Evolutionary conservation across 2,888 invertebrate genomes (phyloP), one percentile per base, ranked within the genome.

Genomic region (Oxyteleia sp.): DNA sequence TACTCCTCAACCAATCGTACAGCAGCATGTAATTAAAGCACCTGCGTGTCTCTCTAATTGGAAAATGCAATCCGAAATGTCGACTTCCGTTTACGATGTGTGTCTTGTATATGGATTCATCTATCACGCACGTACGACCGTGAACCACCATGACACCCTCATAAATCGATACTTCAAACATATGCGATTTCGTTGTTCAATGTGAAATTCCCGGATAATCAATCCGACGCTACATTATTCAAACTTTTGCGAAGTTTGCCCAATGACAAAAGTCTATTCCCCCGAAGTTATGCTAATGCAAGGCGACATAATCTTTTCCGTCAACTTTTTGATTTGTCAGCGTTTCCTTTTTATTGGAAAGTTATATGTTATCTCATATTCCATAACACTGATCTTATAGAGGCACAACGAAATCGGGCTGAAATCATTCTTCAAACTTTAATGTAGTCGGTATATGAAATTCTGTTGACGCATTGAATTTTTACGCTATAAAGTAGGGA

Each of bases 21-120:
- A 51, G 4, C 59, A 57, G 8, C 49, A 10, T 32, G 63, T 82
- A 75, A 75, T 75, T 82, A 81, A 81, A 61, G 63, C 75, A 69
- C 81, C 68, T 69, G 69, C 63, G 53, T 57, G 63, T 64, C 63
- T 61, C 16, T 38, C 63, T 81, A 74, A 64, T 64, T 69, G 68
- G 69, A 57, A 81, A 81, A 81, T 81, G 61, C 43, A 68, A 75
- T 75, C 64, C 75, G 63, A 80, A 59, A 26, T 43, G 29, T 43
- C 57, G 55, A 64, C 55, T 81, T 81, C 74, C 68, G 76, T 61
- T 66, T 26, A 53, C 69, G 61, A 55, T 55, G 38, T 64, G 57
- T 55, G 63, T 71, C 64, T 80, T 68, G 59, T 47, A 43, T 35
- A 79, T 64, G 55, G 55, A 45, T 74, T 68, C 49, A 69, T 81